Evolutionary conservation across 1,140 invertebrate species (phyloP), one percentile per base, ranked within the genome.

Genomic region (Antheraea pernyi): DNA sequence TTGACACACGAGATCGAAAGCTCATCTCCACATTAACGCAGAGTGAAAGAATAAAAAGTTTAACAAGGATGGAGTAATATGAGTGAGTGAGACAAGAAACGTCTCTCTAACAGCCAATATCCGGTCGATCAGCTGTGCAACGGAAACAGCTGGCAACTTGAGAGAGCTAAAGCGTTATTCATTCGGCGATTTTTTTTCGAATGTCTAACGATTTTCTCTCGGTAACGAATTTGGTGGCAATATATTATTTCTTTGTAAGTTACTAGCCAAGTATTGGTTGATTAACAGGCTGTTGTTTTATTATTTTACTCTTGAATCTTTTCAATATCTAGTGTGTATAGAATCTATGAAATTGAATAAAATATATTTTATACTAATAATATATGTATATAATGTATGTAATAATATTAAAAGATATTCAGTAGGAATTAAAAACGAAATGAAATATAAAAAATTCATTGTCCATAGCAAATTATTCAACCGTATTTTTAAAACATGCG

Each of bases 41-140:
- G 68, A 76, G 69, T 74, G 75, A 77, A 80, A 77, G 76, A 80
- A 78, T 82, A 79, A 80, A 77, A 79, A 70, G 72, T 64, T 37
- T 70, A 70, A 75, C 6, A 72, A 71, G 73, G 69, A 74, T 71
- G 59, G 68, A 59, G 22, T 64, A 42, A 65, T 48, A 22, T 19
- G 74, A 58, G 73, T 13, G 71, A 79, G 70, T 67, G 73, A 71
- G 80, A 81, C 19, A 39, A 68, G 13, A 58, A 69, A 66, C 59
- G 70, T 75, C 73, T 77, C 74, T 75, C 72, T 80, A 82, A 82
- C 78, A 77, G 80, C 78, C 80, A 82, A 82, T 82, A 82, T 82
- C 80, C 80, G 75, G 72, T 78, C 80, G 75, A 80, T 80, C 78
- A 82, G 80, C 80, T 82, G 79, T 81, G 79, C 71, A 72, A 68